These are phyloP conservation scores for Odontesthes bonariensis DNA, from an alignment of 2,113 vertebrate species.

Conservation along the genomic window DNA sequence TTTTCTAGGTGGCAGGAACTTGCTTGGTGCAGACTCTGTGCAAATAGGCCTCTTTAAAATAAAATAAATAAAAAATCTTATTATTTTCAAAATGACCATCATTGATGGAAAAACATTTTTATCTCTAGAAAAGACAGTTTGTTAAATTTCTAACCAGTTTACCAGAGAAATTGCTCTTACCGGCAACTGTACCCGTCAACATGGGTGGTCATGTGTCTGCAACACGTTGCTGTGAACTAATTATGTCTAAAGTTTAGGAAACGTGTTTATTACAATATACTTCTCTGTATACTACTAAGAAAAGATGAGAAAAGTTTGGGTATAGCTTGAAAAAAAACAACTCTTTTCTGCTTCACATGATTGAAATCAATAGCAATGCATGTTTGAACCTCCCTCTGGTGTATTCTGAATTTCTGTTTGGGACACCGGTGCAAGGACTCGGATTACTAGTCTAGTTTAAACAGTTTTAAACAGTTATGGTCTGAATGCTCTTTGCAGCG, in stretches of 20 bases:
- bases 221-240: not conserved
- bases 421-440: no score
- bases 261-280: not conserved
- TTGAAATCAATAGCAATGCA: no score
- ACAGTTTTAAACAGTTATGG: no score
- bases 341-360: no score
- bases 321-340: no score
- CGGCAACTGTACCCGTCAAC: not conserved
- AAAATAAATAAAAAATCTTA: no score
- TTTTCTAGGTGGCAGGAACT: conserved; percentile 1
- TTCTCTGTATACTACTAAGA: not conserved
- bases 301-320: no score
- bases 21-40: conserved; percentile 11
- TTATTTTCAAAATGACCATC: not conserved
- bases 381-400: no score
- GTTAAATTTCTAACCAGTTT: not conserved
- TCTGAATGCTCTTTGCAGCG: no score
- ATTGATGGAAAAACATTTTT: not conserved
- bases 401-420: no score
- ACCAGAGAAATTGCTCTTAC: conserved; percentile 10
- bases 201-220: conserved; percentile 36
- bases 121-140: not conserved
- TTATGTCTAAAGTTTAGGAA: not conserved
- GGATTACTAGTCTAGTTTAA: no score
- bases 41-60: not conserved